Conservation (phyloP, 2,113 vertebrate species). For the Poeciliopsis prolifica region DNA sequence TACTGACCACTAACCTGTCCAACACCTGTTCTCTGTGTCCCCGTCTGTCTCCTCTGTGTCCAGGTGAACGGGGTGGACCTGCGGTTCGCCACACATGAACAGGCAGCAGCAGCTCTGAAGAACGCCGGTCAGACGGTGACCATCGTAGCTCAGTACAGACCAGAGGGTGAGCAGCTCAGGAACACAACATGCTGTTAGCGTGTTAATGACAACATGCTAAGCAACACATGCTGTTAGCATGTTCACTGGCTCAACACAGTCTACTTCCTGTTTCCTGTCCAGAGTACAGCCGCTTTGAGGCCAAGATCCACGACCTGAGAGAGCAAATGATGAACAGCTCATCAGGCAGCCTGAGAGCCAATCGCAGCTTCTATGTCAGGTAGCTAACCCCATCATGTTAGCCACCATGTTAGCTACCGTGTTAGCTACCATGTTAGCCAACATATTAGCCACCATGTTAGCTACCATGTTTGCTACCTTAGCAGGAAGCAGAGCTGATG, state of each 20-base stretch:
- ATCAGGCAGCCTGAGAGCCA: slow-evolving; percentile 84
- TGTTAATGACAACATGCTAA: too few relatives aligned
- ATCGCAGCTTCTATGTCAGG: slow-evolving; percentile 88
- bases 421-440: too few relatives aligned
- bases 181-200: not conserved
- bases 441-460: too few relatives aligned
- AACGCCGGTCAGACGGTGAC: slow-evolving; percentile 66
- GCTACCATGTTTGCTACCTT: not conserved
- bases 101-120: slow-evolving; percentile 69
- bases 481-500: not conserved
- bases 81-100: slow-evolving; percentile 67
- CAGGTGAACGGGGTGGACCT: slow-evolving; percentile 74
- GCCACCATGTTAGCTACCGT: not conserved
- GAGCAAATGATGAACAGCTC: slow-evolving; percentile 91
- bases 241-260: not conserved
- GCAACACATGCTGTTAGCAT: not conserved
- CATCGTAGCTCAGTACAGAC: slow-evolving; percentile 70
- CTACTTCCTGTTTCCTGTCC: not conserved
- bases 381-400: slow-evolving; percentile 32
- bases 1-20: not conserved
- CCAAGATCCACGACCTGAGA: slow-evolving; percentile 88
- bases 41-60: not conserved
- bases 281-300: slow-evolving; percentile 89
- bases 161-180: slow-evolving; percentile 50
- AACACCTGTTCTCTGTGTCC: not conserved